Evolutionary conservation across 1,140 invertebrate genomes (phyloP), one percentile per base, ranked within the genome.

Genomic region (Drosophila auraria): DNA sequence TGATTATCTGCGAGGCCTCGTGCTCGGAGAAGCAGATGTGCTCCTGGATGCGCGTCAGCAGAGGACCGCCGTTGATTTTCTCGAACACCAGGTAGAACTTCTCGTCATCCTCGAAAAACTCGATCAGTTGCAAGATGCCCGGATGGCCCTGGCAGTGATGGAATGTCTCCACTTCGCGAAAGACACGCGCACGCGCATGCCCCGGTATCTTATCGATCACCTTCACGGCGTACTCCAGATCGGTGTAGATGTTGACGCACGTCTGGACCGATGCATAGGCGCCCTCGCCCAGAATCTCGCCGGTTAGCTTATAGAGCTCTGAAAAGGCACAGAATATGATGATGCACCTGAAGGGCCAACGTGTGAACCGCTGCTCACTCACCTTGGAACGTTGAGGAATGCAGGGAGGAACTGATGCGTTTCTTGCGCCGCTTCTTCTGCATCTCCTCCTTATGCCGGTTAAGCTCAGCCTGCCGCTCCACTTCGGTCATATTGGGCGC

Each of bases 81-180:
- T 99, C 98, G 94, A 99, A 99, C 75, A 99, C 98, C 93, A 99
- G 95, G 94, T 99, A 99, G 93, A 99, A 99, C 93, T 96, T 97
- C 93, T 98, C 97, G 78, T 98, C 97, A 94, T 99, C 98, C 94
- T 99, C 98, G 94, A 99, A 99, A 94, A 98, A 99, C 93, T 99
- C 98, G 83, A 98, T 96, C 91, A 99, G 95, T 94, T 99, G 98
- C 92, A 99, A 97, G 93, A 99, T 99, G 93, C 99, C 98, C 25
- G 97, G 96, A 94, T 99, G 98, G 74, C 97, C 97, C 93, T 98
- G 96, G 94, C 98, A 99, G 94, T 99, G 97, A 94, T 99, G 97
- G 95, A 99, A 99, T 78, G 98, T 99, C 94, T 99, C 98, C 81
- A 99, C 98, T 94, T 99, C 99, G 72, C 98, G 97, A 95, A 99